These are phyloP conservation scores for Ifrita kowaldi DNA, from an alignment of 2,113 vertebrate species.

Conservation along the genomic window DNA sequence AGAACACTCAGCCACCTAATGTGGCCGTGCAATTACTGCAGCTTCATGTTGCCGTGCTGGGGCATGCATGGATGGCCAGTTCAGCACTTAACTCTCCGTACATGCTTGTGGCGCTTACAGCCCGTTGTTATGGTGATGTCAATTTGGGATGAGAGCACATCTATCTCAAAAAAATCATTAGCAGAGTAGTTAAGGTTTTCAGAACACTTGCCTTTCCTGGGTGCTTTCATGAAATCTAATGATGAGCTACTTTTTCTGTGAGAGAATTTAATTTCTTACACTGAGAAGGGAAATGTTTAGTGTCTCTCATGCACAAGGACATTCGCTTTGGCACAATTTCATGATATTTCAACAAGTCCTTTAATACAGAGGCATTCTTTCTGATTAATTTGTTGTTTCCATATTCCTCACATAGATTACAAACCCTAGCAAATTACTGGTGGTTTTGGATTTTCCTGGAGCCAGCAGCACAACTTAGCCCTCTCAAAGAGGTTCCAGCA, in stretches of 20 bases:
- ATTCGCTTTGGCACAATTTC: background rate
- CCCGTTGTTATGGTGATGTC: background rate
- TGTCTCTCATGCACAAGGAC: background rate
- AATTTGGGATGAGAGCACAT: background rate
- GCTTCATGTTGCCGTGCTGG: background rate
- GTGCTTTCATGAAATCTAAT: background rate
- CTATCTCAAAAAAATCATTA: background rate
- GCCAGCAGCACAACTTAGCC: background rate
- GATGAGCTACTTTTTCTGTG: background rate
- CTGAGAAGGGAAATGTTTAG: background rate
- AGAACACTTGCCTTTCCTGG: background rate
- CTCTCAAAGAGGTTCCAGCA: background rate
- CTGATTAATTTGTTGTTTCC: background rate
- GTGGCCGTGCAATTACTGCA: background rate
- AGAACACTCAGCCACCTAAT: background rate
- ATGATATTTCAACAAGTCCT: background rate
- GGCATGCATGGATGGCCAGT: background rate
- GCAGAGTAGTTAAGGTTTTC: background rate
- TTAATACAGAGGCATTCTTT: background rate
- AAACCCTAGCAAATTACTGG: background rate
- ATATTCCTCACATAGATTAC: background rate
- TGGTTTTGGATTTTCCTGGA: background rate
- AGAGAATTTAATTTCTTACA: background rate
- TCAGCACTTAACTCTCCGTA: background rate
- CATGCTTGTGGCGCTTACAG: background rate